Conservation (phyloP, 2,888 invertebrate species). For the Agapostemon virescens region DNA sequence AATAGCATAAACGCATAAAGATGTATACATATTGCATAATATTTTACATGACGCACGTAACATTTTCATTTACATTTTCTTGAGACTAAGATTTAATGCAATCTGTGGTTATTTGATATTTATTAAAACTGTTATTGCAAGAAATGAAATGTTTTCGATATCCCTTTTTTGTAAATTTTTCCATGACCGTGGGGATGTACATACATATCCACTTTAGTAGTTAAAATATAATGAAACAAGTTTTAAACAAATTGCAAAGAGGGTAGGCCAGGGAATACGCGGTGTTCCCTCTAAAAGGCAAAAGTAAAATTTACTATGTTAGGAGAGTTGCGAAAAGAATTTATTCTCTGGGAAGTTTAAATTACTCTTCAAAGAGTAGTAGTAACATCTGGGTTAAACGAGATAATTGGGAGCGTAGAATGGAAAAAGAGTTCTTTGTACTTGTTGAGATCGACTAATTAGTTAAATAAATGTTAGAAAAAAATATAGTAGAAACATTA, state of each 20-base stretch:
- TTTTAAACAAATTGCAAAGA: background rate
- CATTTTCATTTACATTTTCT: too few relatives aligned
- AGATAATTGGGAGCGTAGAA: background rate
- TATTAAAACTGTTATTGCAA: too few relatives aligned
- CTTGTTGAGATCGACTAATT: background rate
- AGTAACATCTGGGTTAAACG: constrained; percentile 3
- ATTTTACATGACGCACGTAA: too few relatives aligned
- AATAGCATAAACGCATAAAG: too few relatives aligned
- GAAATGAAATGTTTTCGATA: background rate
- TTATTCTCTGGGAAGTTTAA: background rate
- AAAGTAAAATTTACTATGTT: background rate
- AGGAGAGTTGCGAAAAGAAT: background rate
- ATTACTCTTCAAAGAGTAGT: background rate
- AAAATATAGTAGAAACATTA: background rate
- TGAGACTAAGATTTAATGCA: too few relatives aligned
- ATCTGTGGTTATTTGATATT: too few relatives aligned
- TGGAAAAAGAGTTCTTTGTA: background rate
- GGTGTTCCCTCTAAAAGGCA: background rate
- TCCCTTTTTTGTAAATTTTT: background rate
- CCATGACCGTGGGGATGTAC: background rate
- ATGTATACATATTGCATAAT: too few relatives aligned
- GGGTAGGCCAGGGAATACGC: background rate
- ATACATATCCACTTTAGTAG: background rate
- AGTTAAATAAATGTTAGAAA: background rate
- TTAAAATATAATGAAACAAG: background rate